Percentiles rank a stretch among this genome's conserved stretches.
Conservation (phyloP, 2,113 vertebrate species). For the Bos javanicus region DNA sequence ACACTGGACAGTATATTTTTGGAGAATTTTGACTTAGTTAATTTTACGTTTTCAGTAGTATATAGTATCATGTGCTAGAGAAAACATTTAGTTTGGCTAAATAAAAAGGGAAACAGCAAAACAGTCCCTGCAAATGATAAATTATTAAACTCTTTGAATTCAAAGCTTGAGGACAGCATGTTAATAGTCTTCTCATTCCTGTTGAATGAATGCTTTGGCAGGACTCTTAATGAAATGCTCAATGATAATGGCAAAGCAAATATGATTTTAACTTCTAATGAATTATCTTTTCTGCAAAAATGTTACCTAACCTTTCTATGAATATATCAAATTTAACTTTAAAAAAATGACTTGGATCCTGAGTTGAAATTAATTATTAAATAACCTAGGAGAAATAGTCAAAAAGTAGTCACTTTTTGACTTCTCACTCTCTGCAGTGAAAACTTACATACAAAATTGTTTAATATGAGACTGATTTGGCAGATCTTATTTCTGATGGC, state of each 20-base stretch:
- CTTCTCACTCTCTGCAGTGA: not conserved
- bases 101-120: slow-evolving; percentile 59
- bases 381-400: not conserved
- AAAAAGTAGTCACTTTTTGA: not conserved
- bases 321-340: not conserved
- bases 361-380: not conserved
- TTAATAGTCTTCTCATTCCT: not conserved
- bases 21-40: slow-evolving; percentile 33
- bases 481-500: not conserved
- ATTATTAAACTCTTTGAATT: not conserved
- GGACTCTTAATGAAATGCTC: not conserved
- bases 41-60: slow-evolving; percentile 64
- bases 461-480: not conserved
- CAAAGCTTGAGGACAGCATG: not conserved
- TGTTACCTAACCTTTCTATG: not conserved
- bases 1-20: not conserved
- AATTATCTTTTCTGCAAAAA: not conserved
- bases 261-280: not conserved
- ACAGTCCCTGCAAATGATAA: slow-evolving; percentile 45
- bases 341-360: not conserved
- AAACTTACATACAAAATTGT: not conserved
- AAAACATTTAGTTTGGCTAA: slow-evolving; percentile 74
- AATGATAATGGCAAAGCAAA: not conserved
- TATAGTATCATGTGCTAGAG: slow-evolving; percentile 35
- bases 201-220: not conserved